Evolutionary conservation across 1,140 invertebrate species (phyloP), one percentile per base, ranked within the genome.

Genomic region (Bilobella aurantiaca): DNA sequence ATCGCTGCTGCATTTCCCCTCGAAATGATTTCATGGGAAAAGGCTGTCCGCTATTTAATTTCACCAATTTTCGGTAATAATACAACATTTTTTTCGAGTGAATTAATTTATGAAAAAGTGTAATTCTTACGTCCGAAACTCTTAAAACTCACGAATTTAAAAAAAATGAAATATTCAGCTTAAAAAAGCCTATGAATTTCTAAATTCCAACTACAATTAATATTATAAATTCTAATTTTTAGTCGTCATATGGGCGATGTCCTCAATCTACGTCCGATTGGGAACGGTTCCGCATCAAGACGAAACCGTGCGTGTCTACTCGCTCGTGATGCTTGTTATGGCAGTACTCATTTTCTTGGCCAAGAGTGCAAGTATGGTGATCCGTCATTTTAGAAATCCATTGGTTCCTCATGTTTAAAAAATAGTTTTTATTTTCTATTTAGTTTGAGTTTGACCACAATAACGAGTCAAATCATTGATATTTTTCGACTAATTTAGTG

Each of bases 1-100:
- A 14, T 65, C 31, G 58, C 64, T 18, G 34, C 49, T 60, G 37
- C 31, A 23, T 21, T 34, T 27, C 64, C 64, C 2, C 21, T 65
- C 2, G 64, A 65, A 34, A 18, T 65, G 8, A 42, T 65, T n/a
- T 2, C 53, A 30, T 65, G 58, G 31, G 64, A 65, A 16, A 59
- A 60, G 53, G 8, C n/a, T 21, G 21, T 65, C 16, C 3, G 64
- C 23, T 65, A 65, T 30, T 28, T 65, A 21, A 5, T 59, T 1
- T 42, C 30, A 8, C 64, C 64, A 25, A 21, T 31, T 31, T 2
- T 58, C 12, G 63, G 63, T 64, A 64, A 30, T n/a, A n/a, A n/a
- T n/a, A n/a, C n/a, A n/a, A n/a, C n/a, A n/a, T n/a, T n/a, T n/a
- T n/a, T n/a, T n/a, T n/a, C n/a, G n/a, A n/a, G n/a, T n/a, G n/a